Conservation (phyloP, 2,113 vertebrate genomes). For the Mohoua ochrocephala region DNA sequence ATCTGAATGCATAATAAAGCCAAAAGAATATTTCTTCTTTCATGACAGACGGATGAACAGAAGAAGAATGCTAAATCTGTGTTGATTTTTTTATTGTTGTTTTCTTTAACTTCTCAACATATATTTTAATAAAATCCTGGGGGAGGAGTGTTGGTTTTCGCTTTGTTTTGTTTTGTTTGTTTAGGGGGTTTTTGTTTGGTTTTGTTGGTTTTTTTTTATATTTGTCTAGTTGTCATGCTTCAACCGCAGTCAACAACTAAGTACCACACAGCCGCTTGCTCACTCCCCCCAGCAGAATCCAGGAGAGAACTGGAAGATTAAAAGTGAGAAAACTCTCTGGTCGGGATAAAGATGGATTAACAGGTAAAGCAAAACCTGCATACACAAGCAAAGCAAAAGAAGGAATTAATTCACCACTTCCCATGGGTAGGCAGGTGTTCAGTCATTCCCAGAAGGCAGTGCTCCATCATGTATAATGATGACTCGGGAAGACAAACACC, state of each 20-base stretch:
- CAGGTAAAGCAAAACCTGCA: not conserved
- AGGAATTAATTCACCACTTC: not conserved
- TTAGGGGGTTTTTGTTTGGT: not conserved
- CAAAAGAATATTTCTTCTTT: not conserved
- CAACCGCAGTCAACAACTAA: not conserved
- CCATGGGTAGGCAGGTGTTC: not conserved
- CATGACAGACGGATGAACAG: not conserved
- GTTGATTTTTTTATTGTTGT: too few species aligned
- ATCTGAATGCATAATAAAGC: not conserved
- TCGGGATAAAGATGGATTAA: not conserved
- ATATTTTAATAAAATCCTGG: not conserved
- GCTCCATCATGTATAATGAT: not conserved
- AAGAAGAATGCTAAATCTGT: not conserved
- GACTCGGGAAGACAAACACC: not conserved
- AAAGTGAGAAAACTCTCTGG: not conserved
- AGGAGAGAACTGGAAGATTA: not conserved
- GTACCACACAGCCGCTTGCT: not conserved
- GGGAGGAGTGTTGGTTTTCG: rapidly evolving
- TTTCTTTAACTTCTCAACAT: not conserved
- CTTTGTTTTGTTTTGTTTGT: not conserved
- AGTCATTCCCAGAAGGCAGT: not conserved
- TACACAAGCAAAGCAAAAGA: not conserved
- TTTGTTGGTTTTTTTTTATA: not conserved
- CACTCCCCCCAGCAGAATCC: not conserved
- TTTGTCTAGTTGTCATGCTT: not conserved